Percentiles rank a stretch among this genome's conserved stretches.
Evolutionary conservation across 1,140 invertebrate genomes (phyloP).

Genomic region (Bombus vancouverensis): DNA sequence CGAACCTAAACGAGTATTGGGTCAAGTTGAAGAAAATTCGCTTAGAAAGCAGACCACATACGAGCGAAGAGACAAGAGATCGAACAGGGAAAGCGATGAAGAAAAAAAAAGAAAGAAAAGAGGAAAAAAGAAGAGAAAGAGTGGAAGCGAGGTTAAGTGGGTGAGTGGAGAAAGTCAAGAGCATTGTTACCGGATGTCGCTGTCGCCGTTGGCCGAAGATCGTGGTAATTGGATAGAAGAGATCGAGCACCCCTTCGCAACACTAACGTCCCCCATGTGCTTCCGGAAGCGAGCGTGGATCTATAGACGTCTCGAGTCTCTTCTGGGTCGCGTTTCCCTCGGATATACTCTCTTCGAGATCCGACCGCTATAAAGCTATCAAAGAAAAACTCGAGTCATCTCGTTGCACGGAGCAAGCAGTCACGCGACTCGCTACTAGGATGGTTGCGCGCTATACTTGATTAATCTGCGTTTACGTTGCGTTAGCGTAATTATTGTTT

Average conservation of each 20-base stretch:
- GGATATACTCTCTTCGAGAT: constrained; percentile 2
- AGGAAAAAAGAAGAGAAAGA: neutral
- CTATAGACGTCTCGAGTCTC: constrained; percentile 4
- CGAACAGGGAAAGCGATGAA: neutral
- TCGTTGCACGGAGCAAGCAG: neutral
- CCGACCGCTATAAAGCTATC: constrained; percentile 28
- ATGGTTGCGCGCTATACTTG: neutral
- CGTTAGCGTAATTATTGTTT: neutral
- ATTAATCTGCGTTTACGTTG: neutral
- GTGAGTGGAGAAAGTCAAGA: constrained; percentile 61
- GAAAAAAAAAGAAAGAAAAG: too few species aligned
- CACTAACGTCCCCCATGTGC: constrained; percentile 7
- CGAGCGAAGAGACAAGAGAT: neutral
- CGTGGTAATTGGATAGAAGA: constrained; percentile 79
- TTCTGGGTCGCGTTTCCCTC: neutral
- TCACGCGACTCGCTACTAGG: neutral
- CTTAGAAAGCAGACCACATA: neutral
- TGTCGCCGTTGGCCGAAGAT: constrained; percentile 72
- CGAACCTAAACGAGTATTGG: constrained; percentile 38
- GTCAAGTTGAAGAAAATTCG: constrained; percentile 45
- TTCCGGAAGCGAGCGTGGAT: neutral
- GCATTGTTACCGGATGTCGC: constrained; percentile 78
- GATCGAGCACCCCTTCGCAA: constrained; percentile 51
- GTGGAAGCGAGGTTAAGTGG: neutral
- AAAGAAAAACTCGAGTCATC: neutral